These are phyloP conservation scores for Athalia circularis DNA, from an alignment of 2,888 invertebrate genomes.

Conservation along the genomic window DNA sequence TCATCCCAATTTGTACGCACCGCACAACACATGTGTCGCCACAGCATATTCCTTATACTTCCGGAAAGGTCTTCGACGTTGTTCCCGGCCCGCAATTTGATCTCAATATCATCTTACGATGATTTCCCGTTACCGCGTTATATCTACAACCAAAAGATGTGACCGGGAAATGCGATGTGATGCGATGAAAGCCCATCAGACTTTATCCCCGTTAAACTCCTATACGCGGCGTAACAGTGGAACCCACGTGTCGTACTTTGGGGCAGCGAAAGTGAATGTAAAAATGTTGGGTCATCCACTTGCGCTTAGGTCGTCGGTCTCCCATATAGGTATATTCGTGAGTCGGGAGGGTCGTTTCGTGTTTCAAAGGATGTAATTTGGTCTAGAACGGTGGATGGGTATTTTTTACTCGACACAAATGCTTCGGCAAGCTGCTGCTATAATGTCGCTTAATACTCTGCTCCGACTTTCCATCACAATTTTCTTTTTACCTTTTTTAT, in stretches of 20 bases:
- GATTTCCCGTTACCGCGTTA: slow-evolving; percentile 1
- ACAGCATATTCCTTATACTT: too few species aligned
- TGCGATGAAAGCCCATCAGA: too few species aligned
- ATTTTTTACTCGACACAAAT: not conserved
- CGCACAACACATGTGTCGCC: too few species aligned
- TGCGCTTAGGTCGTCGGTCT: not conserved
- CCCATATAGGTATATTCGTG: not conserved
- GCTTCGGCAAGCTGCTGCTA: too few species aligned
- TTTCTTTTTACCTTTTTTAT: too few species aligned
- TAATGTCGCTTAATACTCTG: too few species aligned
- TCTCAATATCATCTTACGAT: slow-evolving; percentile 9
- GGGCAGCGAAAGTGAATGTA: slow-evolving; percentile 10
- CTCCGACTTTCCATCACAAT: too few species aligned
- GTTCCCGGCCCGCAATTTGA: not conserved
- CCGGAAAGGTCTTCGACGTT: not conserved
- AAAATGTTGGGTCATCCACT: slow-evolving; percentile 24
- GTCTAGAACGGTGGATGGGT: slow-evolving; percentile 6
- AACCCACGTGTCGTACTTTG: too few species aligned
- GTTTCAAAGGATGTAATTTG: slow-evolving; percentile 31
- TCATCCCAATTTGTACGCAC: too few species aligned
- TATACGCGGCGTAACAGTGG: too few species aligned
- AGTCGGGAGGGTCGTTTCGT: not conserved
- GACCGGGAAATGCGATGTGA: not conserved
- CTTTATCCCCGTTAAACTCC: too few species aligned
- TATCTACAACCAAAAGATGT: not conserved